Conservation (phyloP, 2,797 vertebrate genomes). For the Paramormyrops hopkinsi region DNA sequence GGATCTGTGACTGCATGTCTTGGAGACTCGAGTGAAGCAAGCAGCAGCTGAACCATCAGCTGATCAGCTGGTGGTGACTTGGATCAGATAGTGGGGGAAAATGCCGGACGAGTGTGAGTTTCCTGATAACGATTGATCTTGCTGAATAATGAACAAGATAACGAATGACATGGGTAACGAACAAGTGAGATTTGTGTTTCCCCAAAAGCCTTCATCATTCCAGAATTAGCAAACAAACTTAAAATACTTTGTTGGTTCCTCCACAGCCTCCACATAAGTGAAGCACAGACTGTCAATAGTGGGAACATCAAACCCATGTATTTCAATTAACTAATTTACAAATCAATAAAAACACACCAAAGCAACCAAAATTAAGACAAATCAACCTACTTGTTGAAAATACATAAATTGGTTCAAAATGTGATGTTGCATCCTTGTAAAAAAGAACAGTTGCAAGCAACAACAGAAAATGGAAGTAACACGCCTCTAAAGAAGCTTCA, state of each 20-base stretch:
- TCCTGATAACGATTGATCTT: not conserved
- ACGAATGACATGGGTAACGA: not conserved
- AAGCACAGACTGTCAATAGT: not conserved
- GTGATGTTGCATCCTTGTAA: not conserved
- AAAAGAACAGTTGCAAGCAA: not conserved
- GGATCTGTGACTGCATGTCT: not conserved
- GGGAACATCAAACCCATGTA: not conserved
- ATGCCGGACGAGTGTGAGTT: not conserved
- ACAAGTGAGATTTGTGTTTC: not conserved
- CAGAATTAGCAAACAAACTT: not conserved
- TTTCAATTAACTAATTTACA: not conserved
- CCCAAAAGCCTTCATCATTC: not conserved
- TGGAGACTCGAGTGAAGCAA: not conserved
- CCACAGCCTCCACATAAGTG: not conserved
- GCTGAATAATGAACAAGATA: not conserved
- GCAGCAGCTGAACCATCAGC: not conserved
- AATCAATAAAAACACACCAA: not conserved
- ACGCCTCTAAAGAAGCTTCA: not conserved
- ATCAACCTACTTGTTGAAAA: not conserved
- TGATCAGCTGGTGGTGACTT: not conserved
- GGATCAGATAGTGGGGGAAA: not conserved
- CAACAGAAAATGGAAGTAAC: not conserved
- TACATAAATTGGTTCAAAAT: not conserved
- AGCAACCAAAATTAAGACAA: not conserved
- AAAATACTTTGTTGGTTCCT: not conserved